A percentile compares a stretch with the other conserved stretches of the same genome.
Evolutionary conservation across 2,797 vertebrate genomes (phyloP).

Genomic region (Gymnothorax reevesii): DNA sequence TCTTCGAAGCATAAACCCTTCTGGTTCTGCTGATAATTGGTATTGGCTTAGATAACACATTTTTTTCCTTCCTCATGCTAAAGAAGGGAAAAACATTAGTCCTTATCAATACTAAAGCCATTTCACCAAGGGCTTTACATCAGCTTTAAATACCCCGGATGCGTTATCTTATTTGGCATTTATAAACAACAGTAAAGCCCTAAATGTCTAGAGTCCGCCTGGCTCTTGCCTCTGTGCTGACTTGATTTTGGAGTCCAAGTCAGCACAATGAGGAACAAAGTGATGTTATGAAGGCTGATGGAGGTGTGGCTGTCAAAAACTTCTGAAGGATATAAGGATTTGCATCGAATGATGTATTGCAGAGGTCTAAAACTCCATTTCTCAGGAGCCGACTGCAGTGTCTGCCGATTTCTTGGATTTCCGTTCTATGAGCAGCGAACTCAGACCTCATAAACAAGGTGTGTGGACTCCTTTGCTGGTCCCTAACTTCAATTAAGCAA

Average conservation of each 20-base stretch:
- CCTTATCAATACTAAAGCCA: slow-evolving; percentile 61
- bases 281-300: slow-evolving; percentile 1
- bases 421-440: too few species aligned
- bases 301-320: neutral
- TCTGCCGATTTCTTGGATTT: too few species aligned
- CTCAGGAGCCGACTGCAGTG: too few species aligned
- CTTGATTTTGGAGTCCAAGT: slow-evolving; percentile 12
- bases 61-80: slow-evolving; percentile 52
- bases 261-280: neutral
- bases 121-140: slow-evolving; percentile 65
- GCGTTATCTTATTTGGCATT: slow-evolving; percentile 54
- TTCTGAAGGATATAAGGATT: neutral
- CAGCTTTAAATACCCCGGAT: slow-evolving; percentile 55
- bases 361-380: too few species aligned
- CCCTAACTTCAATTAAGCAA: too few species aligned
- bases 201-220: neutral
- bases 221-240: neutral
- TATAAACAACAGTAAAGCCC: slow-evolving; percentile 13
- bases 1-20: slow-evolving; percentile 72
- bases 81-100: slow-evolving; percentile 55
- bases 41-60: slow-evolving; percentile 67
- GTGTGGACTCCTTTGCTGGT: too few species aligned
- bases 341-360: neutral
- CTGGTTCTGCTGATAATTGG: slow-evolving; percentile 73
- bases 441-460: too few species aligned